Evolutionary conservation across 2,797 vertebrate species (phyloP), one percentile per base, ranked within the genome.

Genomic region (Mus caroli): DNA sequence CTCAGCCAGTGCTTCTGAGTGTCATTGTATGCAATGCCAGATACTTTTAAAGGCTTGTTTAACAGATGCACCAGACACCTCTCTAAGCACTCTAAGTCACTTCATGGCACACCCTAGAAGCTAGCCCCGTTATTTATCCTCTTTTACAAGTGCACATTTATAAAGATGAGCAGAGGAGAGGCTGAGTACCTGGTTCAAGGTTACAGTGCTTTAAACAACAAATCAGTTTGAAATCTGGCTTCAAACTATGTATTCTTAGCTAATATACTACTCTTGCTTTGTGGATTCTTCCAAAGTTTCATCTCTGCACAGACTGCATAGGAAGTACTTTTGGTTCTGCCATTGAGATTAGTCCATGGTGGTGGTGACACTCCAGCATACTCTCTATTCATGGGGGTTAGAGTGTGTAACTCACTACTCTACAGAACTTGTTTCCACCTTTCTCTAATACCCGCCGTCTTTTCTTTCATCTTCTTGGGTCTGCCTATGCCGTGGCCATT

Each of bases 311-410:
- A 40, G 34, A 50, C 0, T 24, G 4, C 4, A 24, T 7, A n/a
- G 46, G 28, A 26, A 83, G 10, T 20, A 46, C 8, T 46, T 43
- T 87, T 62, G 22, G 22, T 40, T 87, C 69, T 67, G 54, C 40
- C n/a, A 19, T 20, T 56, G 54, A n/a, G 34, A 82, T 78, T 31
- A 88, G 28, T 80, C 37, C 19, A 54, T 10, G 7, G 56, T 9
- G 50, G 56, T 22, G 73, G 5, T 26, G 34, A 40, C 3, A 13
- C 3, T 0, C 3, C 12, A 8, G 8, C 34, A 9, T 13, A 34
- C 14, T 17, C 1, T 14, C 54, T 31, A 31, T 17, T 52, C 26
- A 7, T 9, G 15, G 3, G 1, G 1, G 9, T 46, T 14, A 7
- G 0, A 1, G 9, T 24, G 7, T 8, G 5, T 56, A 14, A 3